phyloP scores from a whole-genome alignment of 2,797 vertebrate genomes.

The Carcharodon carcharias region DNA sequence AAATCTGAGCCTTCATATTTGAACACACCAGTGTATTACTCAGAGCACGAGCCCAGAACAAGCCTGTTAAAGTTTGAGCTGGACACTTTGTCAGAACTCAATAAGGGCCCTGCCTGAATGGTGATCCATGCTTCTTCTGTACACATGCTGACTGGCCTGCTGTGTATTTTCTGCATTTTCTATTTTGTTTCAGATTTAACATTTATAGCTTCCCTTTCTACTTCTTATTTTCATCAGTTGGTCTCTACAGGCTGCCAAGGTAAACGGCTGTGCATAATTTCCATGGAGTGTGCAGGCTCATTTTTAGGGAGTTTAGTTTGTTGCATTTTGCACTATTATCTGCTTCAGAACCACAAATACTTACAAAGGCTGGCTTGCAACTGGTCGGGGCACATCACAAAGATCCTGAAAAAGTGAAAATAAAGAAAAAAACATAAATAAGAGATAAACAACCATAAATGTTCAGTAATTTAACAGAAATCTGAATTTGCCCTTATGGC shows the following conservation, averaged over 20 bases:
- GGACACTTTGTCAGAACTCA: neutral
- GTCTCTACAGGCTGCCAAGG: neutral
- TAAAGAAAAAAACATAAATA: neutral
- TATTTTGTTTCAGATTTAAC: neutral
- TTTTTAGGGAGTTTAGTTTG: neutral
- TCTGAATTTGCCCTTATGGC: neutral
- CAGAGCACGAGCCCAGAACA: neutral
- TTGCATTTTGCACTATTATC: neutral
- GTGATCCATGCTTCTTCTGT: neutral
- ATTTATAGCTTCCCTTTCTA: neutral
- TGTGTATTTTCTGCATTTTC: neutral
- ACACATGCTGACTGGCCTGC: neutral
- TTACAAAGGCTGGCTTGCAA: neutral
- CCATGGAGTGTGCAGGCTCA: neutral
- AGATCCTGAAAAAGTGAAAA: slow-evolving; percentile 11
- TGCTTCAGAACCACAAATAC: neutral
- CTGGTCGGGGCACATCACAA: neutral
- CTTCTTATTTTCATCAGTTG: neutral
- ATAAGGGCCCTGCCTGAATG: neutral
- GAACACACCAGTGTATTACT: neutral
- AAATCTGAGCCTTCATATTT: neutral
- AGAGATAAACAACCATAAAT: neutral
- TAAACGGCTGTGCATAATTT: neutral
- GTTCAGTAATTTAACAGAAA: neutral
- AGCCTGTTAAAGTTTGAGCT: neutral